Percentiles rank a stretch among this genome's conserved stretches.
Conservation (phyloP, 2,113 vertebrate species). For the Rhegmatorhina hoffmannsi region DNA sequence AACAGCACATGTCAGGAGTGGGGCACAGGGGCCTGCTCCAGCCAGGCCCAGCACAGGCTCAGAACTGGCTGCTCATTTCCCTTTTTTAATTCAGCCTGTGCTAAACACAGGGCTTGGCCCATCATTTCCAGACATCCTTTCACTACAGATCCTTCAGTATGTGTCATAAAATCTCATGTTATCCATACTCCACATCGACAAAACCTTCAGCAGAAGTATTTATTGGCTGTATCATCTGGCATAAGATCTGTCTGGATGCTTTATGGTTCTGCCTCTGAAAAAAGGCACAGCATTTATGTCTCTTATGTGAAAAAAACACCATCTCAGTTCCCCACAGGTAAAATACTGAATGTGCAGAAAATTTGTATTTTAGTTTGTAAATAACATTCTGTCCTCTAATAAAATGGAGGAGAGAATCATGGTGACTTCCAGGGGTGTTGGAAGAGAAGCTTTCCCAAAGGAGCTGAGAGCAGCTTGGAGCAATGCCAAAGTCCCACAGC, state of each 20-base stretch:
- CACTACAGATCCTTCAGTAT: background rate
- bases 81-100: background rate
- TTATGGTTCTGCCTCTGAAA: background rate
- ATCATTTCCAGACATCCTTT: background rate
- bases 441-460: background rate
- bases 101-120: background rate
- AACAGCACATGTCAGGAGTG: background rate
- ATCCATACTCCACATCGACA: background rate
- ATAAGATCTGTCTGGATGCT: background rate
- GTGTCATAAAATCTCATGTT: background rate
- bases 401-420: background rate
- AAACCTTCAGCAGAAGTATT: background rate
- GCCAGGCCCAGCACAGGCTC: background rate
- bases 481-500: background rate
- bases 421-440: background rate
- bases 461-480: background rate
- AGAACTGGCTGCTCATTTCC: background rate
- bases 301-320: background rate
- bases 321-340: background rate
- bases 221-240: background rate
- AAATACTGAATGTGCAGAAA: background rate
- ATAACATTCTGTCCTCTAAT: background rate
- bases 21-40: background rate
- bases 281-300: background rate
- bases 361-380: background rate